Evolutionary conservation across 2,113 vertebrate species (phyloP), one percentile per base, ranked within the genome.

Genomic region (Sinocyclocheilus maitianheensis): DNA sequence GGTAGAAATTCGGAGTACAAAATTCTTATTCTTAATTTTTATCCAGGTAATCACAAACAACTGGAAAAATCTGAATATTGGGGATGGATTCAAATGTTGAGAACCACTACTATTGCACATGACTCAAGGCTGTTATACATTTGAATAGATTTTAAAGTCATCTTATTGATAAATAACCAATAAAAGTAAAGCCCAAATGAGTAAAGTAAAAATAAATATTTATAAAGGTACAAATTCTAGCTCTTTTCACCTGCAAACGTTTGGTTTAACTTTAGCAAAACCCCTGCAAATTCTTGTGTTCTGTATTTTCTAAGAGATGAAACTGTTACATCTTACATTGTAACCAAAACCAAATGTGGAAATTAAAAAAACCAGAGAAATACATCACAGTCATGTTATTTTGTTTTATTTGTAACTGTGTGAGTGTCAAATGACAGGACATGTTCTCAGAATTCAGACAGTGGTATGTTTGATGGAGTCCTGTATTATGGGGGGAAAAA

Each of bases 361-460:
- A 82, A 83, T 72, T 72, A 74, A 83, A 81, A 84, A 74, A 48
- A 48, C 51, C 26, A 72, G 8, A 72, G 48, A 74, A 67, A 10
- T 53, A 48, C 55, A 84, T n/a, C 48, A 81, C 18, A 71, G 30
- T 76, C 53, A 77, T 77, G 53, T 85, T 51, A 75, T 82, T 58
- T 34, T 26, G 74, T 90, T 92, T 89, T 85, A 89, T 90, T 92
- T 85, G 83, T 63, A 89, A 86, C 67, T 67, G 76, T 51, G 84
- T 81, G 84, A 82, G 34, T 37, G 86, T 87, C 80, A 58, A 77
- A 86, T 53, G 65, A 88, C 69, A 80, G 63, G 40, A 80, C 79
- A 58, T 24, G 51, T 75, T 84, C 8, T 51, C 81, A 34, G 72
- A 79, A 80, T 86, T 62, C 24, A 88, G 86, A 89, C 81, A 84